Evolutionary conservation across 2,113 vertebrate species (phyloP).

Genomic region (Bambusicola thoracicus): DNA sequence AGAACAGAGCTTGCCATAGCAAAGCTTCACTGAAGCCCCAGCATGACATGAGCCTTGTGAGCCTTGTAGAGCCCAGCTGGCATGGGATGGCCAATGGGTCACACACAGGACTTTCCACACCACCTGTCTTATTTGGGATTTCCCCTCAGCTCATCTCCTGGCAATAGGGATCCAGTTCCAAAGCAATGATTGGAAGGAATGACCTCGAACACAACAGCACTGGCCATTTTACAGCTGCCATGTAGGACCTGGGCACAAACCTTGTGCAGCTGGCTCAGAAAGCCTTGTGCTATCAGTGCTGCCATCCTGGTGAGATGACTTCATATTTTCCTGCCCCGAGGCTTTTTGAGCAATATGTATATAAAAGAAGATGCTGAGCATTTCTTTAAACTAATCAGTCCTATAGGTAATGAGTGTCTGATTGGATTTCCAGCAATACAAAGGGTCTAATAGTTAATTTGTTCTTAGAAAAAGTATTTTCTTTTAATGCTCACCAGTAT

Average conservation of each 20-base stretch:
- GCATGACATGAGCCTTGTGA: neutral
- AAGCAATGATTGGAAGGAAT: neutral
- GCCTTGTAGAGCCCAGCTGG: neutral
- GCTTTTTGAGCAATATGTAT: slow-evolving; percentile 14
- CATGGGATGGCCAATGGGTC: neutral
- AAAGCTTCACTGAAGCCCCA: neutral
- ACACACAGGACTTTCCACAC: neutral
- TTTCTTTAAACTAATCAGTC: neutral
- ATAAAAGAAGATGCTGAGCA: slow-evolving; percentile 7
- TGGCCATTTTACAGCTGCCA: neutral
- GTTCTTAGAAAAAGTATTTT: slow-evolving; percentile 18
- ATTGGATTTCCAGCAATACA: slow-evolving; percentile 29
- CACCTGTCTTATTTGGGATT: neutral
- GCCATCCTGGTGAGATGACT: neutral
- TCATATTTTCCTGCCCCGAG: neutral
- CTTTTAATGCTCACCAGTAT: neutral
- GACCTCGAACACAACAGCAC: fast-evolving
- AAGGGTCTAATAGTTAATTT: neutral
- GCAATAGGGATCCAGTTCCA: neutral
- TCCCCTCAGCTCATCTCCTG: neutral
- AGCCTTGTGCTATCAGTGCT: fast-evolving
- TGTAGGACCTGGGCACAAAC: neutral
- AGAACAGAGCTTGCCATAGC: neutral
- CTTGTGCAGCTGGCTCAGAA: neutral
- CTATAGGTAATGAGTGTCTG: neutral